Percentiles rank a stretch among this genome's conserved stretches.
These are phyloP conservation scores for Sarotherodon lohbergeri DNA, from an alignment of 2,113 vertebrate genomes.

Conservation along the genomic window DNA sequence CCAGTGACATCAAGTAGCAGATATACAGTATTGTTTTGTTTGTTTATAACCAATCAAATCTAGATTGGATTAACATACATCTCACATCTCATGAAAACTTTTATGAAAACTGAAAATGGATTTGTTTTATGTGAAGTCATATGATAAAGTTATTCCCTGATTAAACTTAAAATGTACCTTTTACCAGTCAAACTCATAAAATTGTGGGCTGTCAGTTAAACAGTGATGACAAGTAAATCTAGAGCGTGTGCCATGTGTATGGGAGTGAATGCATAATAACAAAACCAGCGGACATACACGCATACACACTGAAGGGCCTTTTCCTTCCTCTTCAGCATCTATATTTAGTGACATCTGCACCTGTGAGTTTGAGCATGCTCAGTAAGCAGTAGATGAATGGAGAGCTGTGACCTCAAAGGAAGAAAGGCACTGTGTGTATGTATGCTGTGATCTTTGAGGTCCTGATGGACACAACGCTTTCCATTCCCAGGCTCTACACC, in stretches of 20 bases:
- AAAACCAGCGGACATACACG: neutral
- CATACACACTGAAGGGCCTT: neutral
- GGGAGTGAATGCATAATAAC: neutral
- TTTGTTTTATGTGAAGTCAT: rapidly evolving
- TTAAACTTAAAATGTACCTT: neutral
- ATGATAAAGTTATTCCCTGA: neutral
- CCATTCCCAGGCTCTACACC: neutral
- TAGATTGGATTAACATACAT: rapidly evolving
- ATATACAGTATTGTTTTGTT: neutral
- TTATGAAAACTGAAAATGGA: neutral
- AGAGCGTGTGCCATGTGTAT: neutral
- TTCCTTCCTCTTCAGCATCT: conserved; percentile 57
- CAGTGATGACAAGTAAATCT: neutral
- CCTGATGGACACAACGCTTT: neutral
- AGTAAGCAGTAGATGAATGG: conserved; percentile 27
- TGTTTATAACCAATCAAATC: neutral
- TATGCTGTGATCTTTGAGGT: neutral
- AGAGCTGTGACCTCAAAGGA: conserved; percentile 47
- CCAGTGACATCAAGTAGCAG: neutral
- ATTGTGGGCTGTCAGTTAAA: neutral
- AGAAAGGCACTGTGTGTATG: conserved; percentile 3
- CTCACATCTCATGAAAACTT: neutral
- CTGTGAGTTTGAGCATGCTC: conserved; percentile 44
- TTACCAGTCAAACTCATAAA: neutral
- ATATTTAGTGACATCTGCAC: conserved; percentile 54